A percentile compares a stretch with the other conserved stretches of the same genome.
Conservation (phyloP, 37 sponge, comb jelly and placozoan genomes). For the Oscarella lobularis region DNA sequence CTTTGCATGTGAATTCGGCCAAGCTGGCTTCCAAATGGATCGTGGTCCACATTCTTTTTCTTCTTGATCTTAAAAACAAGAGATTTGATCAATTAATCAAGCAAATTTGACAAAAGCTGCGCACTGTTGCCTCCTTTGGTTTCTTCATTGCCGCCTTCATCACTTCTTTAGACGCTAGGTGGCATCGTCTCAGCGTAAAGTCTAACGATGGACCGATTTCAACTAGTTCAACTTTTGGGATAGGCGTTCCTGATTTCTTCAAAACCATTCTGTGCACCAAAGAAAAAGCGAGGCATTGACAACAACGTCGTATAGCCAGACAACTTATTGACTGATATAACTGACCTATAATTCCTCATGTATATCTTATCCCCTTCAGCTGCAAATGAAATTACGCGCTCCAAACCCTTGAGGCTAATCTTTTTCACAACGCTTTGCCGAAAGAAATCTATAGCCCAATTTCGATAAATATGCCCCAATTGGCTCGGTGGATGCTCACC, state of each 20-base stretch:
- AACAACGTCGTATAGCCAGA: background rate
- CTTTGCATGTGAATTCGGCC: constrained; percentile 92
- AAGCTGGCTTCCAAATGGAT: constrained; percentile 77
- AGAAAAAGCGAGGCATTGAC: background rate
- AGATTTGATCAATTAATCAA: background rate
- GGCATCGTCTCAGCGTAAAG: constrained; percentile 50
- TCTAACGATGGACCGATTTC: constrained; percentile 86
- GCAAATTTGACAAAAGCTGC: background rate
- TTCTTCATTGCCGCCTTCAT: constrained; percentile 48
- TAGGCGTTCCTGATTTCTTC: constrained; percentile 74
- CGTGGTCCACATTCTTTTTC: constrained; percentile 73
- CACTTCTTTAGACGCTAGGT: constrained; percentile 41
- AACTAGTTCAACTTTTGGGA: constrained; percentile 73
- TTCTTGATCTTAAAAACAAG: constrained; percentile 36
- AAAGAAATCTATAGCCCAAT: constrained; percentile 58
- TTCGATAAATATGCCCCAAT: background rate
- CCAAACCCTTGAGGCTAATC: constrained; percentile 60
- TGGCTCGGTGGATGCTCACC: too few relatives aligned
- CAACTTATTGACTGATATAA: too few relatives aligned
- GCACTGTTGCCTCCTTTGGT: constrained; percentile 62
- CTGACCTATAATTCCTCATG: constrained; percentile 46
- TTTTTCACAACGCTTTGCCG: constrained; percentile 38
- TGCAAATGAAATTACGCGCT: constrained; percentile 69
- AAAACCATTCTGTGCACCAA: constrained; percentile 24
- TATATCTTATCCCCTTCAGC: constrained; percentile 49